Base-by-base conservation (phyloP, 2,888 invertebrate genomes). In the Xanthostigma xanthostigma region DNA sequence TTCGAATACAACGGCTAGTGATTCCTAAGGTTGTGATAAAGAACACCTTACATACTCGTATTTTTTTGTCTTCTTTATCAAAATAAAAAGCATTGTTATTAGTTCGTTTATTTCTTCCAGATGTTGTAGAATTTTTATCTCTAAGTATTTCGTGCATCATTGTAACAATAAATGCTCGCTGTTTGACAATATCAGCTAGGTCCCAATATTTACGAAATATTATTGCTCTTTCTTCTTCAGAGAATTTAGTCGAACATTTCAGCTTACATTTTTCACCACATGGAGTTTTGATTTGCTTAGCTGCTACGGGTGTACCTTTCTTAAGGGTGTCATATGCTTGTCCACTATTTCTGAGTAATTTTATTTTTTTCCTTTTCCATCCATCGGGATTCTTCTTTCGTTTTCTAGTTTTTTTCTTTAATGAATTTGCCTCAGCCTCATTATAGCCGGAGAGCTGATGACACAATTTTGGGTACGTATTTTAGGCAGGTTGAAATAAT, bases 11-110 rank as follows among this genome's bases (percentile, higher is more conserved):
- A 11, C 35, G 44, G 10, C 14, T 8, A 44, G 37, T 45, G 36
- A 38, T 45, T 37, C 27, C 37, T 9, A 45, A 36, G 14, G 45
- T 45, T n/a, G 45, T 17, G 33, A 38, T 45, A 45, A 45, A 45
- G 39, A 45, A 45, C n/a, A 27, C 14, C 14, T 45, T 45, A 27
- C 37, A 45, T 14, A 45, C 39, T 45, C 39, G 17, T 14, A 45
- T 13, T 45, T 45, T 45, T 33, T 38, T 17, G 36, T 34, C 45
- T 27, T 38, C 38, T 13, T 38, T 45, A 14, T 13, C 8, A n/a
- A 45, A 38, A 45, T 38, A 45, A 17, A 45, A 45, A 12, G 35
- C 36, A 36, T 45, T 37, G 34, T 45, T 45, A 37, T 14, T 38
- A n/a, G 5, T 17, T 45, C 45, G 10, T 13, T 6, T 44, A 36